Evolutionary conservation across 2,797 vertebrate species (phyloP).

Genomic region (Enteromius trimaculatus): DNA sequence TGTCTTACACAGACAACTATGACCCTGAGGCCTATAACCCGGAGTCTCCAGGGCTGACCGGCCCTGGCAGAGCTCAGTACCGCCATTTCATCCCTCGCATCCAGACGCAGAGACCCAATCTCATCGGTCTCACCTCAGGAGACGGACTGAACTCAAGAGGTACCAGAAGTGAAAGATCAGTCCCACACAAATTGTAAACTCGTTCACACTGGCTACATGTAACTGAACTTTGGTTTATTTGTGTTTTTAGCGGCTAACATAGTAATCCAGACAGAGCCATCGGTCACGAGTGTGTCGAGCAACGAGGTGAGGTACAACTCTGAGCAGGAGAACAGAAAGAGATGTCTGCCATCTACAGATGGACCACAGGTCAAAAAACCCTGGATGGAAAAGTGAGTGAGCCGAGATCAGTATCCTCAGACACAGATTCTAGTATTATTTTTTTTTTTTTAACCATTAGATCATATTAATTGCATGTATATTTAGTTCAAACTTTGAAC

Average conservation of each 20-base stretch:
- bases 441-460: not conserved
- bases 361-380: constrained; percentile 87
- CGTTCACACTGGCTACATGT: not conserved
- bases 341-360: constrained; percentile 80
- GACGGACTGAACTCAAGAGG: constrained; percentile 92
- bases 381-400: constrained; percentile 87
- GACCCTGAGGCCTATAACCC: constrained; percentile 99
- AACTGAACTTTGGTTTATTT: not conserved
- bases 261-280: constrained; percentile 92
- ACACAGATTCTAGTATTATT: not conserved
- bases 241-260: constrained; percentile 89
- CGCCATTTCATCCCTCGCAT: constrained; percentile 96
- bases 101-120: constrained; percentile 93
- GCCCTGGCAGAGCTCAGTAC: constrained; percentile 88
- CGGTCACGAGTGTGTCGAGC: constrained; percentile 77
- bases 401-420: not conserved
- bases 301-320: constrained; percentile 83
- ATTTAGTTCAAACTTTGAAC: not conserved
- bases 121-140: constrained; percentile 94
- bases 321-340: constrained; percentile 90
- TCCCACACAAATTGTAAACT: not conserved
- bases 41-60: constrained; percentile 95
- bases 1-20: constrained; percentile 85
- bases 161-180: constrained; percentile 61
- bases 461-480: not conserved